Conservation (phyloP, 2,888 invertebrate genomes). For the Drymonia ruficornis region DNA sequence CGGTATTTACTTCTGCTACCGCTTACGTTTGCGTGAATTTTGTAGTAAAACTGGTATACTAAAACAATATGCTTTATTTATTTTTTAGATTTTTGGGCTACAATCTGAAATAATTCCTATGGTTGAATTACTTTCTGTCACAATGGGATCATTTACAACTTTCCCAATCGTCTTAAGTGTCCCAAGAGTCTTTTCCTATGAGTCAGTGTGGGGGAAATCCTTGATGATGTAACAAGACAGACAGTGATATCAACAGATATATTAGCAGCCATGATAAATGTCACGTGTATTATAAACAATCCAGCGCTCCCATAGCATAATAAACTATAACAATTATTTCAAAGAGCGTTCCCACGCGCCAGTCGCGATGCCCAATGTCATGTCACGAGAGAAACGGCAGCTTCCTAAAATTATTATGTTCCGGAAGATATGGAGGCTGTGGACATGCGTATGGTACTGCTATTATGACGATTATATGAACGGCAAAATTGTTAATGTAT, state of each 20-base stretch:
- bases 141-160: too few relatives aligned
- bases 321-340: slow-evolving; percentile 5
- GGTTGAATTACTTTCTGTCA: too few relatives aligned
- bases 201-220: too few relatives aligned
- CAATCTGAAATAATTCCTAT: too few relatives aligned
- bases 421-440: slow-evolving; percentile 32
- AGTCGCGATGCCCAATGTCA: slow-evolving; percentile 46
- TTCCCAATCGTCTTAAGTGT: too few relatives aligned
- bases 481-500: neutral
- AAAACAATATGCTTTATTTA: too few relatives aligned
- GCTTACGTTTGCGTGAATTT: too few relatives aligned
- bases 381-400: slow-evolving; percentile 39
- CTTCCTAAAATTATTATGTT: slow-evolving; percentile 45
- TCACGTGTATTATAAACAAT: neutral
- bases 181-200: too few relatives aligned
- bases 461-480: neutral
- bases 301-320: slow-evolving; percentile 9
- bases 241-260: neutral
- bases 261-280: neutral
- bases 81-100: too few relatives aligned
- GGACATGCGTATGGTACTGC: slow-evolving; percentile 10
- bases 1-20: too few relatives aligned
- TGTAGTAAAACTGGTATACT: too few relatives aligned
- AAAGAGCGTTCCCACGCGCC: neutral
- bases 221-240: neutral